These are phyloP conservation scores for Xiphophorus birchmanni DNA, from an alignment of 2,797 vertebrate genomes.

Conservation along the genomic window DNA sequence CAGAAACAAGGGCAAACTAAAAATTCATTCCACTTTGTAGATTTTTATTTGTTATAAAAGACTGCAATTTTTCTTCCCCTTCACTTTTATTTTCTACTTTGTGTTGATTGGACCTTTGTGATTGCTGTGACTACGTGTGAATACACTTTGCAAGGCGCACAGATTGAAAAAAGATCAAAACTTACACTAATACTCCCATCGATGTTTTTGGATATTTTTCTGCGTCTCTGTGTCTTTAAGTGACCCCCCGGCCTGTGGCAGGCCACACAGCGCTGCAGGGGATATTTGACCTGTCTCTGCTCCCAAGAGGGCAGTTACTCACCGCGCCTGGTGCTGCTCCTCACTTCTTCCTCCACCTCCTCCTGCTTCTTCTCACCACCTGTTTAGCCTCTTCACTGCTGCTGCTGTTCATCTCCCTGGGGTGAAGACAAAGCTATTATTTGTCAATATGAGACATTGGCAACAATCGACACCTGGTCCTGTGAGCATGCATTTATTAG, in stretches of 20 bases:
- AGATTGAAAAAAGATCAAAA: background rate
- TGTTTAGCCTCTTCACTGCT: conserved; percentile 74
- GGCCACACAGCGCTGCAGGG: conserved; percentile 77
- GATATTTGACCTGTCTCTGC: conserved; percentile 77
- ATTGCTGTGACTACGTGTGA: background rate
- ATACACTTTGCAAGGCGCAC: background rate
- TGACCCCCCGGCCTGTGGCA: conserved; percentile 63
- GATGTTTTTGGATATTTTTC: background rate
- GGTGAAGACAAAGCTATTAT: conserved; percentile 60
- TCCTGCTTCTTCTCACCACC: conserved; percentile 55
- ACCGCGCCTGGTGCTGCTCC: conserved; percentile 23
- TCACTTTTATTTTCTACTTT: background rate
- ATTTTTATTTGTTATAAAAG: too few relatives aligned
- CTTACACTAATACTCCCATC: background rate
- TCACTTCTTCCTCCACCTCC: conserved; percentile 33
- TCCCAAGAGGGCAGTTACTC: conserved; percentile 69
- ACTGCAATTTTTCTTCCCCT: background rate
- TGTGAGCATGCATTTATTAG: background rate
- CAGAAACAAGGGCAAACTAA: background rate
- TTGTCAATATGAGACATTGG: conserved; percentile 23
- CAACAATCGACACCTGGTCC: conserved; percentile 5
- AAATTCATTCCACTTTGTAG: background rate
- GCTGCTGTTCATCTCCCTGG: conserved; percentile 72
- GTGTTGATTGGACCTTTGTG: background rate
- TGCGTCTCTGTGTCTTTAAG: conserved; percentile 52